A percentile compares a stretch with the other conserved stretches of the same genome.
Conservation (phyloP, 2,888 invertebrate species). For the Sclerodermus sp. region DNA sequence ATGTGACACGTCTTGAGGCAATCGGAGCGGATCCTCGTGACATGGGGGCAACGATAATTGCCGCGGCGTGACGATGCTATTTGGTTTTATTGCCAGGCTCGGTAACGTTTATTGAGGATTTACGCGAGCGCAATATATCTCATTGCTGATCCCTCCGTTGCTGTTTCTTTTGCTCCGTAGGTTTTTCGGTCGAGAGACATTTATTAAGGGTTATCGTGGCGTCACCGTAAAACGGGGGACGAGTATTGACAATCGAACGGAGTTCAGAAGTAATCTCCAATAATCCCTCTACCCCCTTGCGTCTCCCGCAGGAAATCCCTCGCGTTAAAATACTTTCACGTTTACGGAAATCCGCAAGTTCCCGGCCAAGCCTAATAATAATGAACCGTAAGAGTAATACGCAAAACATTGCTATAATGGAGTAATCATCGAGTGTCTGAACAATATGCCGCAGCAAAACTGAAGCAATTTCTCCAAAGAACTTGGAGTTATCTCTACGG, state of each 20-base stretch:
- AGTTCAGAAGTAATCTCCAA: constrained; percentile 38
- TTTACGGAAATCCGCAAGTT: constrained; percentile 18
- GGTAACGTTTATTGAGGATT: constrained; percentile 40
- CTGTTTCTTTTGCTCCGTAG: constrained; percentile 35
- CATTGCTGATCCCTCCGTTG: constrained; percentile 34
- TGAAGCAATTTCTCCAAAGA: too few relatives aligned
- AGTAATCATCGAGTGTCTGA: too few relatives aligned
- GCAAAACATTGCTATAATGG: too few relatives aligned
- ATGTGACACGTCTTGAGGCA: too few relatives aligned
- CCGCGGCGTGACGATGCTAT: constrained; percentile 35
- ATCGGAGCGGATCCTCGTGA: constrained; percentile 16
- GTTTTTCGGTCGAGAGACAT: constrained; percentile 37
- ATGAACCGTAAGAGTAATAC: too few relatives aligned
- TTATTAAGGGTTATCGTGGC: constrained; percentile 43
- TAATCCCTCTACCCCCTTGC: constrained; percentile 27
- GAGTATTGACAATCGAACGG: constrained; percentile 39
- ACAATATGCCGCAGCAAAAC: too few relatives aligned
- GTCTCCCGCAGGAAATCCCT: constrained; percentile 1
- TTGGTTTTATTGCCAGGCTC: constrained; percentile 38
- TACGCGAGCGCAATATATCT: constrained; percentile 37
- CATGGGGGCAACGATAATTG: constrained; percentile 35
- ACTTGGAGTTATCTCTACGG: constrained; percentile 11
- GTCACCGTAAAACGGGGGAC: constrained; percentile 35
- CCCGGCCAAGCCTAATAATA: too few relatives aligned
- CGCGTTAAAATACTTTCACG: constrained; percentile 20